A percentile compares a stretch with the other conserved stretches of the same genome.
phyloP scores from a whole-genome alignment of 2,797 vertebrate genomes.

The Pipistrellus pygmaeus region DNA sequence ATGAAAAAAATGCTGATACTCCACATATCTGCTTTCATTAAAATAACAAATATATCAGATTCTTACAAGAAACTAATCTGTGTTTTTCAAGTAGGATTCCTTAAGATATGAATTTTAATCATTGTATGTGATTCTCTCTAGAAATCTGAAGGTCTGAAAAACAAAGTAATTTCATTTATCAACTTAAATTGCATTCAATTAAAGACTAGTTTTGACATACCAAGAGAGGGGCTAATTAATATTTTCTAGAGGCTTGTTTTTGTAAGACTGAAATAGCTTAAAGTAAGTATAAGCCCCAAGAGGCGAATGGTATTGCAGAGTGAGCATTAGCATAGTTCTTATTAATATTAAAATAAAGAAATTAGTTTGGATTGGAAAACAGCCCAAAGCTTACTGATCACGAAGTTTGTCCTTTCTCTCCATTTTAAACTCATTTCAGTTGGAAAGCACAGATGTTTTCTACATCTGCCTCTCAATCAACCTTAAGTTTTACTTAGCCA shows the following conservation, averaged over 20 bases:
- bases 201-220: conserved; percentile 40
- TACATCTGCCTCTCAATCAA: conserved; percentile 44
- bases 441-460: conserved; percentile 67
- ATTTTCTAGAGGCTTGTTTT: conserved; percentile 45
- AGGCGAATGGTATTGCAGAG: not conserved
- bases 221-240: conserved; percentile 41
- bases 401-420: conserved; percentile 27
- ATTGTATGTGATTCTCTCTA: not conserved
- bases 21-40: conserved; percentile 37
- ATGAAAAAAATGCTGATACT: not conserved
- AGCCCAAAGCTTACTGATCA: conserved; percentile 11
- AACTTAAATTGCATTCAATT: conserved; percentile 57
- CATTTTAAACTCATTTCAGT: conserved; percentile 35
- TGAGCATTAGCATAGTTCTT: not conserved
- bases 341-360: conserved; percentile 56
- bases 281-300: not conserved
- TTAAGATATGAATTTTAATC: conserved; percentile 20
- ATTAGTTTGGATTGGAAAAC: not conserved
- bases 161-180: conserved; percentile 26
- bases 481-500: conserved; percentile 61
- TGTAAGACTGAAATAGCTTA: conserved; percentile 10
- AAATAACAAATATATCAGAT: conserved; percentile 30
- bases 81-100: not conserved
- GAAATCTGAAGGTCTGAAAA: conserved; percentile 33
- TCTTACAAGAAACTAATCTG: not conserved